Conservation (phyloP, 2,888 invertebrate genomes). For the Elmis aenea region DNA sequence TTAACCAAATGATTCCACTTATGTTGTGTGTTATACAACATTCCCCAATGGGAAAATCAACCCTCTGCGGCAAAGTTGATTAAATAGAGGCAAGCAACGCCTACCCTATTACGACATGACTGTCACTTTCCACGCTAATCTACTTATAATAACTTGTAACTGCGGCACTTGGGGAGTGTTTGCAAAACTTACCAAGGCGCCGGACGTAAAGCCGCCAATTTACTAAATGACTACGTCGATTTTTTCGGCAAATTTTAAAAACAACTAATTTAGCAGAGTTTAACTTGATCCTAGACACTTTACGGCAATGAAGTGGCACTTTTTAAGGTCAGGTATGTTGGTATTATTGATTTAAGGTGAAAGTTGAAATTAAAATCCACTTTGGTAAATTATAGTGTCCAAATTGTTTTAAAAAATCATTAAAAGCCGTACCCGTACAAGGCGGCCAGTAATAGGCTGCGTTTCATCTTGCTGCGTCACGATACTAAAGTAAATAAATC, state of each 20-base stretch:
- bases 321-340: constrained; percentile 1
- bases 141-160: constrained; percentile 37
- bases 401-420: too few relatives aligned
- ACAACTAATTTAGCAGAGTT: constrained; percentile 14
- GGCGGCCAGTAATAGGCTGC: too few relatives aligned
- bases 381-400: neutral
- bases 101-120: constrained; percentile 41
- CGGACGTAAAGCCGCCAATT: constrained; percentile 18
- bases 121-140: constrained; percentile 42
- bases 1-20: too few relatives aligned
- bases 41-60: neutral
- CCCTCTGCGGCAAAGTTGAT: constrained; percentile 30
- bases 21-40: too few relatives aligned
- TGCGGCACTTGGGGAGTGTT: constrained; percentile 20
- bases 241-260: constrained; percentile 19
- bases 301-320: constrained; percentile 6
- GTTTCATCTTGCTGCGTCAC: too few relatives aligned
- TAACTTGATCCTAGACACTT: constrained; percentile 8
- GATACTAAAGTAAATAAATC: too few relatives aligned
- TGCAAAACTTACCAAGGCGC: constrained; percentile 19
- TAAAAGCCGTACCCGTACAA: too few relatives aligned
- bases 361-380: neutral
- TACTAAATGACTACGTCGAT: constrained; percentile 19
- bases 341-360: constrained; percentile 2
- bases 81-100: constrained; percentile 34